phyloP scores from a whole-genome alignment of 2,797 vertebrate species.

The Micromesistius poutassou region DNA sequence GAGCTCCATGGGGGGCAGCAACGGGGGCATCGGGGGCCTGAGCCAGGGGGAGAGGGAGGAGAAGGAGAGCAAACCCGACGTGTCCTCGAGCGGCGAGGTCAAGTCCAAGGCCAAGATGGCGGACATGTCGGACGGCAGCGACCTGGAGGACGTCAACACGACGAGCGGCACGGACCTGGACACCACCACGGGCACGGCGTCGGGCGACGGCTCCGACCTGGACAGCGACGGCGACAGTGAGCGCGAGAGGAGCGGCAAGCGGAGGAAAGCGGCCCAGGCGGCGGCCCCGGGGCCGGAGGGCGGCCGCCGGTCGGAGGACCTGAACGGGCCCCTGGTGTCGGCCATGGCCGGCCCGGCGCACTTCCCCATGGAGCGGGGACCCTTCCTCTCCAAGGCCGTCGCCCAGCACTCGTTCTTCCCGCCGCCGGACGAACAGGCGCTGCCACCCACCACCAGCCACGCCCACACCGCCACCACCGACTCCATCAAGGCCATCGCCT shows the following conservation, averaged over 20 bases:
- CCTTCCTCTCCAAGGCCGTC: constrained; percentile 78
- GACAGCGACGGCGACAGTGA: constrained; percentile 91
- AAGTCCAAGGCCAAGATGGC: constrained; percentile 87
- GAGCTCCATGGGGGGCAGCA: constrained; percentile 79
- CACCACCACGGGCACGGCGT: constrained; percentile 92
- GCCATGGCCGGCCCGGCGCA: constrained; percentile 74
- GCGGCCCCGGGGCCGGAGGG: constrained; percentile 68
- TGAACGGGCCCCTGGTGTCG: constrained; percentile 71
- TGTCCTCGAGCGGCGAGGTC: constrained; percentile 74
- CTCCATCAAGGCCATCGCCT: constrained; percentile 98
- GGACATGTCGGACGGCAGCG: constrained; percentile 91
- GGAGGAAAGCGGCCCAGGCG: constrained; percentile 69
- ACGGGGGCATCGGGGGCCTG: constrained; percentile 61
- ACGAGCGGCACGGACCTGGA: constrained; percentile 96
- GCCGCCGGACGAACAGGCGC: constrained; percentile 90
- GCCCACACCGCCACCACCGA: constrained; percentile 83
- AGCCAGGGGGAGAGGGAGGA: constrained; percentile 77
- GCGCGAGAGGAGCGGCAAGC: constrained; percentile 73
- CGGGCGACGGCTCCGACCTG: constrained; percentile 86
- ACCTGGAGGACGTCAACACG: constrained; percentile 95
- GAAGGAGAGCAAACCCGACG: constrained; percentile 76
- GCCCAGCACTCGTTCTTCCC: constrained; percentile 93
- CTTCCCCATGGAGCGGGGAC: constrained; percentile 75
- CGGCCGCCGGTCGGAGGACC: constrained; percentile 75
- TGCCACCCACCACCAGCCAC: constrained; percentile 71